phyloP scores from a whole-genome alignment of 2,797 vertebrate genomes.

The Lithobates pipiens region DNA sequence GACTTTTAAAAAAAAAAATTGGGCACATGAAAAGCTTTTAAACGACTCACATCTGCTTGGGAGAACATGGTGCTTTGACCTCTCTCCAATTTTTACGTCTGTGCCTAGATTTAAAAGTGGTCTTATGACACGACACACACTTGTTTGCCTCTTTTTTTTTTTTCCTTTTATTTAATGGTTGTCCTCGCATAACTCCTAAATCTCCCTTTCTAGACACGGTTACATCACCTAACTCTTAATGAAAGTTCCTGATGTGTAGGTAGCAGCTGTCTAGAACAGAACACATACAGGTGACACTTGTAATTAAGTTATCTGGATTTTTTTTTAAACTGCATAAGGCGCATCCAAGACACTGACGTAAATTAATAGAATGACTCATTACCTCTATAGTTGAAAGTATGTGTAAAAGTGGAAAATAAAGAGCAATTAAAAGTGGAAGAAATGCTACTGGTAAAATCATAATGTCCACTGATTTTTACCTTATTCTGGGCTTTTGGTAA shows the following conservation, averaged over 20 bases:
- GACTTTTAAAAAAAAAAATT: too few relatives aligned
- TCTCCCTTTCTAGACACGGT: not conserved
- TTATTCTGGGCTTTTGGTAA: too few relatives aligned
- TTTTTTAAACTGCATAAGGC: conserved; percentile 5
- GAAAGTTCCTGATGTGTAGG: not conserved
- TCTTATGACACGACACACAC: not conserved
- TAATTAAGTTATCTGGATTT: conserved; percentile 31
- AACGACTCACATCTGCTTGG: not conserved
- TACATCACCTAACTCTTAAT: conserved; percentile 4
- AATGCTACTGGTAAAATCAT: too few relatives aligned
- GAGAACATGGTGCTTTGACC: not conserved
- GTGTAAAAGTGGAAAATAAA: too few relatives aligned
- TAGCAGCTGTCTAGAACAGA: conserved; percentile 12
- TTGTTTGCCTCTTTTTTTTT: not conserved
- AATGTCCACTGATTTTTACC: too few relatives aligned
- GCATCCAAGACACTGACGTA: not conserved
- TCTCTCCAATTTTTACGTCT: not conserved
- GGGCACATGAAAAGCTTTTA: not conserved
- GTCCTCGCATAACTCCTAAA: conserved; percentile 21
- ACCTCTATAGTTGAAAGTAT: too few relatives aligned
- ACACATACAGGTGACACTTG: conserved; percentile 20
- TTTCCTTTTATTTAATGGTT: not conserved
- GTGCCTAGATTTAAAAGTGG: not conserved
- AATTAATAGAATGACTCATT: conserved; percentile 14
- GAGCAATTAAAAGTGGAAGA: too few relatives aligned